Percentiles rank a stretch among this genome's conserved stretches.
phyloP scores from a whole-genome alignment of 2,888 invertebrate species.

The Glaucopsyche alexis region DNA sequence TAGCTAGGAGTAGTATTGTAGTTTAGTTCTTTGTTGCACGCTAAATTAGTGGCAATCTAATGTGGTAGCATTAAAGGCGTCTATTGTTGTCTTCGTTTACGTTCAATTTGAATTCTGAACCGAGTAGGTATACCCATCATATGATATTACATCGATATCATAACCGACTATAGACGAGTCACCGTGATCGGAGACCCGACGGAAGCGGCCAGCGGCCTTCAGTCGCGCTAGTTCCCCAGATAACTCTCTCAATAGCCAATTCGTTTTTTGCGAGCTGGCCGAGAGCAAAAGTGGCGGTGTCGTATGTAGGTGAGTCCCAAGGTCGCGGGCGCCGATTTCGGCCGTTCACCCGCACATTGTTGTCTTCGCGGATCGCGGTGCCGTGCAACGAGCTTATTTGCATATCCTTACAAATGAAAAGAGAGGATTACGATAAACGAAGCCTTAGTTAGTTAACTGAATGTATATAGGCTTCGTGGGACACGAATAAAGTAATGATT shows the following conservation, averaged over 20 bases:
- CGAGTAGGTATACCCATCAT: background rate
- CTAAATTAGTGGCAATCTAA: no score
- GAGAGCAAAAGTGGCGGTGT: slow-evolving; percentile 75
- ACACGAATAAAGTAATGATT: no score
- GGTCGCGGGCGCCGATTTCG: slow-evolving; percentile 78
- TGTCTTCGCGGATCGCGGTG: background rate
- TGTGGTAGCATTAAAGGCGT: no score
- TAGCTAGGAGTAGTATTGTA: no score
- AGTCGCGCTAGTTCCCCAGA: slow-evolving; percentile 10
- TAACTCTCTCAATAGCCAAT: slow-evolving; percentile 34
- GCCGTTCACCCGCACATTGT: slow-evolving; percentile 61
- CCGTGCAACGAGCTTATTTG: background rate
- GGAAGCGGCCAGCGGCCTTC: slow-evolving; percentile 35
- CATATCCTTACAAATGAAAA: background rate
- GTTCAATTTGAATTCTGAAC: no score
- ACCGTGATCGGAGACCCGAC: slow-evolving; percentile 28
- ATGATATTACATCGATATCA: background rate
- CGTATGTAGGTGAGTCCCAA: slow-evolving; percentile 78
- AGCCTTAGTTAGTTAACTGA: no score
- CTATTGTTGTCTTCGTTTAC: no score
- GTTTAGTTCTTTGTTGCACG: no score
- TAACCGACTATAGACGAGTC: background rate
- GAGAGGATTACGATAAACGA: background rate
- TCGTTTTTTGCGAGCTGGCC: slow-evolving; percentile 70
- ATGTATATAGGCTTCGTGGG: no score